Conservation (phyloP, 2,888 invertebrate genomes). For the Rhagonycha fulva region DNA sequence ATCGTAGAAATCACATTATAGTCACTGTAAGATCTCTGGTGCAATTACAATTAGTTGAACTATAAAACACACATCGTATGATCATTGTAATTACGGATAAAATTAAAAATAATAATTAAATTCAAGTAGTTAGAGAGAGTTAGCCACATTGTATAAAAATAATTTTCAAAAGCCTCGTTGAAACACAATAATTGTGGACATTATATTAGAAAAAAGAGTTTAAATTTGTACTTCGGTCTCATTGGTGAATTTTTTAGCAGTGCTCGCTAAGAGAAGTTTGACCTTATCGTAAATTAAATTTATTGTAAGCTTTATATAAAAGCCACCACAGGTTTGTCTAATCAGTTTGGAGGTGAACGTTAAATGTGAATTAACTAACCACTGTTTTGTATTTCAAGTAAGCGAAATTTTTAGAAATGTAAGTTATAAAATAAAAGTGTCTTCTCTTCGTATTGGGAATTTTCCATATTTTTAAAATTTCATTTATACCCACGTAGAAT, state of each 20-base stretch:
- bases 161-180: not conserved
- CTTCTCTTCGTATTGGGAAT: constrained; percentile 31
- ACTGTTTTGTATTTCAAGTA: not conserved
- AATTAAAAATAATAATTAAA: not conserved
- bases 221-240: not conserved
- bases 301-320: not conserved
- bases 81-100: not conserved
- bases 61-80: not conserved
- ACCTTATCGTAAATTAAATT: not conserved
- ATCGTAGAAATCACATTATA: not conserved
- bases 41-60: not conserved
- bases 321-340: not conserved
- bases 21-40: too few species aligned
- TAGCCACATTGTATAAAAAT: not conserved
- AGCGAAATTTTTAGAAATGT: not conserved
- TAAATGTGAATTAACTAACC: not conserved
- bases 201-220: not conserved
- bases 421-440: constrained; percentile 37
- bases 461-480: not conserved
- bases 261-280: not conserved
- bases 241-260: not conserved
- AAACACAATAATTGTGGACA: not conserved
- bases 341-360: constrained; percentile 1
- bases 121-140: not conserved
- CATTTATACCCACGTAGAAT: too few species aligned